Percentiles rank a stretch among this genome's conserved stretches.
These are phyloP conservation scores for Pristionchus mayeri DNA, from an alignment of 2,888 invertebrate genomes.

Conservation along the genomic window DNA sequence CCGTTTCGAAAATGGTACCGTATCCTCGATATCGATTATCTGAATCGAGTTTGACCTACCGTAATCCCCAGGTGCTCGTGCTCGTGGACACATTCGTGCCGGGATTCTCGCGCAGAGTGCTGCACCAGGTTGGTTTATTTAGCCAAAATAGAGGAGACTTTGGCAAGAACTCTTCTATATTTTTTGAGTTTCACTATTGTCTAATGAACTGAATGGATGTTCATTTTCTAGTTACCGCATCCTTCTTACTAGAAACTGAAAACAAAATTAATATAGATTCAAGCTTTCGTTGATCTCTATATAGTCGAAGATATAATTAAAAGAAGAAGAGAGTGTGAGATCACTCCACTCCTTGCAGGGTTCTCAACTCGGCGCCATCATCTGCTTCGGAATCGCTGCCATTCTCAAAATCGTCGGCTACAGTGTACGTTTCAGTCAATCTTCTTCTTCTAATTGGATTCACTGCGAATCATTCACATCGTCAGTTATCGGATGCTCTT, in stretches of 20 bases:
- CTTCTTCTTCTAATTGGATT: not conserved
- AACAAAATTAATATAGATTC: no score
- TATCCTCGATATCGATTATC: not conserved
- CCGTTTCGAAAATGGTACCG: constrained; percentile 71
- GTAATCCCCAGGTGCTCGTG: constrained; percentile 64
- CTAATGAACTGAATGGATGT: not conserved
- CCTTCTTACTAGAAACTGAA: no score
- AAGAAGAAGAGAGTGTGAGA: not conserved
- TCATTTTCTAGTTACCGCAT: no score
- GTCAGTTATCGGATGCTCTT: no score
- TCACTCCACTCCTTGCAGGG: constrained; percentile 42
- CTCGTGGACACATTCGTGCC: constrained; percentile 68
- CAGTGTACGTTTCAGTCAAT: constrained; percentile 47
- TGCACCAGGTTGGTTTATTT: constrained; percentile 64
- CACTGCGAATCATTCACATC: no score
- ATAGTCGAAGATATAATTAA: no score
- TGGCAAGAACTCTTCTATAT: no score
- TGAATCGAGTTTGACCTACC: not conserved
- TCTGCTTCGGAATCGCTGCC: constrained; percentile 71
- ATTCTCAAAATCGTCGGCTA: constrained; percentile 66
- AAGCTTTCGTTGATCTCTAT: no score
- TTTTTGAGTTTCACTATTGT: not conserved
- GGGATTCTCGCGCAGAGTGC: constrained; percentile 69
- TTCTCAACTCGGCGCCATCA: constrained; percentile 69
- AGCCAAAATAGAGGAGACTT: no score